Evolutionary conservation across 2,113 vertebrate genomes (phyloP), one percentile per base, ranked within the genome.

Genomic region (Arothron firmamentum): DNA sequence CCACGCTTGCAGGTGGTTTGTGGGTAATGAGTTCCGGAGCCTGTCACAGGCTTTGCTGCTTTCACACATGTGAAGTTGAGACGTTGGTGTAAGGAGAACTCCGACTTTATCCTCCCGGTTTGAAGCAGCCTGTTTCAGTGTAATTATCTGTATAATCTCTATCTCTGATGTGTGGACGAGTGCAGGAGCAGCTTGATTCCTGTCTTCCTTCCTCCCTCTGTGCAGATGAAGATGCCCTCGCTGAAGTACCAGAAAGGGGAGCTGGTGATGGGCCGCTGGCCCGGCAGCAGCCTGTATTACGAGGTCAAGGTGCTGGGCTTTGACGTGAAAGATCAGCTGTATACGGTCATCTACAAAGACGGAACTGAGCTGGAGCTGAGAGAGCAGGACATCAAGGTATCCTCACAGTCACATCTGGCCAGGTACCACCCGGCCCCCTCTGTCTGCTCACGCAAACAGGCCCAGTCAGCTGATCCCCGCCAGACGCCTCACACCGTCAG

Each of bases 261-360:
- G 19, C 83, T 84, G 70, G 96, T 98, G 50, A 95, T 98, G 93
- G 97, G 94, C 12, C 95, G 95, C 1, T 98, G 97, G 97, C 97
- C 97, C 0, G 97, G 96, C 46, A 97, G 97, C 62, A 92, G 82
- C 23, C 91, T 99, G 16, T 98, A 94, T 68, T 99, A 96, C 31
- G 94, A 98, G 72, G 94, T 98, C 0, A 92, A 93, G 66, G 92
- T 99, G 54, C 75, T 93, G 54, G 63, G 79, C 56, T 93, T 92
- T 0, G 81, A 96, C 52, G n/a, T 74, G 67, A 71, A 42, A 7
- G 86, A 81, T 59, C 93, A 93, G 75, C 91, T 94, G 45, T 98
- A 98, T 71, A 95, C 91, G 0, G 96, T 99, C 9, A 94, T 94
- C 66, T 99, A 98, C 87, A 96, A 96, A 84, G 96, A 98, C 56